Percentiles rank a stretch among this genome's conserved stretches.
phyloP scores from a whole-genome alignment of 2,113 vertebrate genomes.

The Hyla sarda region DNA sequence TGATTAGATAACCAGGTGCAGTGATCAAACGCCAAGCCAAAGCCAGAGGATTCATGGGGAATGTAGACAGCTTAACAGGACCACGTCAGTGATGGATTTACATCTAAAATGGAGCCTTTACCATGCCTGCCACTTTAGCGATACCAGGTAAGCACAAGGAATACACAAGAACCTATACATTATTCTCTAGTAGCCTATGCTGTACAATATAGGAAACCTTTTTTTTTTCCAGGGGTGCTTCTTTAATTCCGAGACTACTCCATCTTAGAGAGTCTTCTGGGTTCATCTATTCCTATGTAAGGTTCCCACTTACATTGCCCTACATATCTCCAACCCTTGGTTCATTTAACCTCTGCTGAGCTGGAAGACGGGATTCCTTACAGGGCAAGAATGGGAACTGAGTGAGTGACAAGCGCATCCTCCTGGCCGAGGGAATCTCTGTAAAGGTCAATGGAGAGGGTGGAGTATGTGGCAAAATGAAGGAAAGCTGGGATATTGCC shows the following conservation, averaged over 20 bases:
- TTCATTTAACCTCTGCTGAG: slow-evolving; percentile 16
- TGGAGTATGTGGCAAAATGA: slow-evolving; percentile 36
- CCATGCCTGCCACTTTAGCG: too few relatives aligned
- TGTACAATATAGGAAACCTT: too few relatives aligned
- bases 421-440: slow-evolving; percentile 28
- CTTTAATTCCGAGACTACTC: background rate
- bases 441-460: slow-evolving; percentile 49
- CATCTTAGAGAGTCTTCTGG: background rate
- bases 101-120: too few relatives aligned
- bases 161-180: too few relatives aligned
- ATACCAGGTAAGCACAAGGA: too few relatives aligned
- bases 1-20: too few relatives aligned
- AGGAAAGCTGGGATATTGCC: slow-evolving; percentile 8
- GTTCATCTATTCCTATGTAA: background rate
- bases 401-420: slow-evolving; percentile 30
- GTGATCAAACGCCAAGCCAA: too few relatives aligned
- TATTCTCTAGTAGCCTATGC: too few relatives aligned
- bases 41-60: too few relatives aligned
- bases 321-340: background rate
- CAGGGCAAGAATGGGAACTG: background rate
- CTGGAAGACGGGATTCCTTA: background rate
- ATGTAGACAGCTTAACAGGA: too few relatives aligned
- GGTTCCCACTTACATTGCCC: background rate
- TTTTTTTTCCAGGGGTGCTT: background rate
- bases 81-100: too few relatives aligned